Evolutionary conservation across 64 coral and sea anemone genomes (phyloP).

Genomic region (Actinia tenebrosa): DNA sequence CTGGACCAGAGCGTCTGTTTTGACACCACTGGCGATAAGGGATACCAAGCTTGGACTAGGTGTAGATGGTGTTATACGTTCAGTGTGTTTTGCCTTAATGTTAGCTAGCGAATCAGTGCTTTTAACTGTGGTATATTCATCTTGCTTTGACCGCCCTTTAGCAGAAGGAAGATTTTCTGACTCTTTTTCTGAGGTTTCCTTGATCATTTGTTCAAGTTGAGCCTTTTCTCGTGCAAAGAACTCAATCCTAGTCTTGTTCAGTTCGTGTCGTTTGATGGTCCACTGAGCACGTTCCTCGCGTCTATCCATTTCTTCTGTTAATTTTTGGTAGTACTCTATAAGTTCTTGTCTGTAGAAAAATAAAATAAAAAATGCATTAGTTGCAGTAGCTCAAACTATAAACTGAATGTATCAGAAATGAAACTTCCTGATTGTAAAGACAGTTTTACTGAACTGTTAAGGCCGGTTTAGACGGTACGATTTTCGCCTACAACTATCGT

Average conservation of each 20-base stretch:
- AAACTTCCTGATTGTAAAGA: too few relatives aligned
- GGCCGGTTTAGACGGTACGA: too few relatives aligned
- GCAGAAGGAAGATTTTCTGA: background rate
- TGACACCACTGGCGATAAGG: constrained; percentile 81
- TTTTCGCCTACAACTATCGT: too few relatives aligned
- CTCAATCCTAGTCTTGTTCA: constrained; percentile 46
- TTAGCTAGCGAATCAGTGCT: background rate
- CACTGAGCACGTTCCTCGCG: constrained; percentile 83
- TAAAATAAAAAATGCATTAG: background rate
- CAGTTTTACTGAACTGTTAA: too few relatives aligned
- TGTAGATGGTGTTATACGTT: background rate
- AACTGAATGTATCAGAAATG: too few relatives aligned
- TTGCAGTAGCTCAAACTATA: background rate
- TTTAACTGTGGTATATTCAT: constrained; percentile 15
- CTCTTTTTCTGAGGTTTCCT: background rate
- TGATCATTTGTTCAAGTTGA: constrained; percentile 30
- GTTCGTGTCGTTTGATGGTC: constrained; percentile 48
- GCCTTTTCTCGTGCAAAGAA: constrained; percentile 67
- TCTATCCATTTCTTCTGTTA: constrained; percentile 57
- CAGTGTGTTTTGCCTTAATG: background rate
- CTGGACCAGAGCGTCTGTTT: constrained; percentile 55
- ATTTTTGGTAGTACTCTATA: constrained; percentile 82
- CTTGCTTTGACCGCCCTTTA: background rate
- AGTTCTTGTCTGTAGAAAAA: constrained; percentile 68
- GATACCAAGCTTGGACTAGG: constrained; percentile 65